Evolutionary conservation across 2,797 vertebrate species (phyloP).

Genomic region (Diceros bicornis): DNA sequence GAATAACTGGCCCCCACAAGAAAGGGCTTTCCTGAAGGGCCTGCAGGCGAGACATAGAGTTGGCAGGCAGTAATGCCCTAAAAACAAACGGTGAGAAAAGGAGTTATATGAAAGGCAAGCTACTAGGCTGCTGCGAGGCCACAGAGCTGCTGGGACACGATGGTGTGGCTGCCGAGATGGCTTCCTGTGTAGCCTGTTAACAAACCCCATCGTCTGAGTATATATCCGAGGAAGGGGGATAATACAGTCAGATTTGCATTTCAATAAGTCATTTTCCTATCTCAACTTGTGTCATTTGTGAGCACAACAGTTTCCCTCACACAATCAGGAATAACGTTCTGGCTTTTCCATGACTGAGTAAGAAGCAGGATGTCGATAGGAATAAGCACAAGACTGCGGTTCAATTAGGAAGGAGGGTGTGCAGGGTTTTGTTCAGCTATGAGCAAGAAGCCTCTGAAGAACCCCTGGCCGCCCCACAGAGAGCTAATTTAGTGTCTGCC

Average conservation of each 20-base stretch:
- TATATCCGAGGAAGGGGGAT: background rate
- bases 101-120: background rate
- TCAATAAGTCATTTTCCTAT: background rate
- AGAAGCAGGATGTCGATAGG: background rate
- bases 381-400: background rate
- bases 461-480: background rate
- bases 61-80: background rate
- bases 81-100: background rate
- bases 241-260: background rate
- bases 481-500: too few species aligned
- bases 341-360: background rate
- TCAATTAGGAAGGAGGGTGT: background rate
- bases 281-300: background rate
- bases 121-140: background rate
- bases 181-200: background rate
- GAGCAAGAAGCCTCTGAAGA: background rate
- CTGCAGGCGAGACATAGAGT: background rate
- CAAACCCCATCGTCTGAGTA: background rate
- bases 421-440: background rate
- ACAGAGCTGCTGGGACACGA: background rate
- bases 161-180: background rate
- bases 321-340: background rate
- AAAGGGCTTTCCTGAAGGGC: background rate
- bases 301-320: background rate
- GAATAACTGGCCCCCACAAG: background rate